Evolutionary conservation across 2,797 vertebrate species (phyloP).

Genomic region (Crocodylus rhombifer): DNA sequence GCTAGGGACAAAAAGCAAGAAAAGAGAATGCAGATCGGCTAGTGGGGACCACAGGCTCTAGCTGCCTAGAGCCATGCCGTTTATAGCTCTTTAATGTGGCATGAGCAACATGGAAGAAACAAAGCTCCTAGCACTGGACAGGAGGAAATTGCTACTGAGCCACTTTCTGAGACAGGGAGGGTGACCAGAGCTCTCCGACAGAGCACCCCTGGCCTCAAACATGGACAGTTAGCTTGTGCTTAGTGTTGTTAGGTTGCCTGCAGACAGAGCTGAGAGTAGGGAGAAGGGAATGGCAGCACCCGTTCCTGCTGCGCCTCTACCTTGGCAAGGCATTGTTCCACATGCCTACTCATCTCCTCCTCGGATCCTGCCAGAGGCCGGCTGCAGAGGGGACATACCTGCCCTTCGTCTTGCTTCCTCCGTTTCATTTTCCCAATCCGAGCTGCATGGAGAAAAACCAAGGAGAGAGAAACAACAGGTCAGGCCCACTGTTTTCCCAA

Average conservation of each 20-base stretch:
- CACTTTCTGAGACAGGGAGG: conserved; percentile 38
- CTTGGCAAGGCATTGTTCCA: conserved; percentile 99
- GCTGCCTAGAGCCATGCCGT: not conserved
- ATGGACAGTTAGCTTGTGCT: conserved; percentile 62
- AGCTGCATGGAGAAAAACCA: conserved; percentile 84
- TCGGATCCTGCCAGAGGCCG: conserved; percentile 97
- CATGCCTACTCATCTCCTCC: conserved; percentile 99
- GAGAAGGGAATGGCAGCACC: conserved; percentile 71
- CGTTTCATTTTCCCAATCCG: conserved; percentile 99
- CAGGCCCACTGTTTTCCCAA: not conserved
- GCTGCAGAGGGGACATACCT: conserved; percentile 99
- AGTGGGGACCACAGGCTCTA: conserved; percentile 1
- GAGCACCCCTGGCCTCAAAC: conserved; percentile 23
- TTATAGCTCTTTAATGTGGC: not conserved
- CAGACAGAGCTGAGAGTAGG: conserved; percentile 60
- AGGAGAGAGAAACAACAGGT: conserved; percentile 58
- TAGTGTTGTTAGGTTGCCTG: conserved; percentile 6
- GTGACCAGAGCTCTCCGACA: conserved; percentile 32
- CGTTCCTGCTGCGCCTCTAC: conserved; percentile 88
- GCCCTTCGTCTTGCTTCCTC: conserved; percentile 99
- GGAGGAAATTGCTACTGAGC: conserved; percentile 33
- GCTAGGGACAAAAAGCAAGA: conserved; percentile 24
- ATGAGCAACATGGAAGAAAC: not conserved
- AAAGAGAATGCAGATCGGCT: not conserved
- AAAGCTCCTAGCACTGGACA: conserved; percentile 17